phyloP scores from a whole-genome alignment of 2,888 invertebrate species.

The Sepiola atlantica region DNA sequence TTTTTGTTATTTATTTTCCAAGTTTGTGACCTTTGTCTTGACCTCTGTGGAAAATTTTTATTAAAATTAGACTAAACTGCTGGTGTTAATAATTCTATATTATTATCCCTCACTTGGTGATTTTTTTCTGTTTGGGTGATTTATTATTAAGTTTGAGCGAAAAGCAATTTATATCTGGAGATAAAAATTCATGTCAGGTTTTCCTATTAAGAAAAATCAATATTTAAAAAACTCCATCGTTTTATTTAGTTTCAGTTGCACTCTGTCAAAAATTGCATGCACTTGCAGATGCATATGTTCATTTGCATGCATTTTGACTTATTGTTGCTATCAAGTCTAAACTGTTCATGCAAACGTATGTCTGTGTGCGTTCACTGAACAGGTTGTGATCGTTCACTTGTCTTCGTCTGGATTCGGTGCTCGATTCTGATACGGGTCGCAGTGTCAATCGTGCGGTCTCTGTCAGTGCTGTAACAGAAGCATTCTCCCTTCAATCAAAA shows the following conservation, averaged over 20 bases:
- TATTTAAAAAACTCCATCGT: not conserved
- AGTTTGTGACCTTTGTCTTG: not conserved
- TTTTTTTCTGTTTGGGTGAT: not conserved
- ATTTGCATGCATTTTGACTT: not conserved
- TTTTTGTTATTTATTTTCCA: not conserved
- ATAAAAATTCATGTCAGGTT: constrained; percentile 2
- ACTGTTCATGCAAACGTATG: too few species aligned
- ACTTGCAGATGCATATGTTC: not conserved
- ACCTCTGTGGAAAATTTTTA: not conserved
- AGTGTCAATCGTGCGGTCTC: too few species aligned
- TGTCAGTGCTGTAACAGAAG: too few species aligned
- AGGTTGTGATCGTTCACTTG: too few species aligned
- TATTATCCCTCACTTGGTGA: not conserved
- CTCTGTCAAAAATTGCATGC: not conserved
- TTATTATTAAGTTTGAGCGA: not conserved
- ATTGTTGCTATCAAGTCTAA: not conserved
- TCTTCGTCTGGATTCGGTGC: too few species aligned
- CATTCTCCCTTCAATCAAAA: too few species aligned
- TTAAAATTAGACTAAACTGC: not conserved
- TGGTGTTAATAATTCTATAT: not conserved
- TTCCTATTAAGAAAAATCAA: not conserved
- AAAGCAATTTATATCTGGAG: not conserved
- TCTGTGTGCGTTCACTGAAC: too few species aligned
- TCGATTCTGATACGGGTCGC: too few species aligned
- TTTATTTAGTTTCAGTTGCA: not conserved